Evolutionary conservation across 2,797 vertebrate genomes (phyloP).

Genomic region (Momotus momota): DNA sequence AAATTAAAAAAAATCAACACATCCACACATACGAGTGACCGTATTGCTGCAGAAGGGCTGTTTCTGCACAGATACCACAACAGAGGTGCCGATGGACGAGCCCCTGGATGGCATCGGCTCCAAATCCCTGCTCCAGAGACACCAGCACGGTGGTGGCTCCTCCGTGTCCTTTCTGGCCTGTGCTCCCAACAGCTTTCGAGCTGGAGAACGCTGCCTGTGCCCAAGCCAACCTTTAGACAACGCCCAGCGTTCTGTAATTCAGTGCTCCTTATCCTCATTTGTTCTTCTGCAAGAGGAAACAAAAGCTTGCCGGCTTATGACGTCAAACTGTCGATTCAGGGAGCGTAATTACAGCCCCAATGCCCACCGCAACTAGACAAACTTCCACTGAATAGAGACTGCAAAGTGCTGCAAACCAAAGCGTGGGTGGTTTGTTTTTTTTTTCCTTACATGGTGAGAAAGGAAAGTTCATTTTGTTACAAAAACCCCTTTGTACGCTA

Average conservation of each 20-base stretch:
- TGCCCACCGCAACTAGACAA: neutral
- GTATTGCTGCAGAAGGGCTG: neutral
- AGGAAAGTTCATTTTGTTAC: neutral
- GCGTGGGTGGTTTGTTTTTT: neutral
- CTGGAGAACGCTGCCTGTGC: neutral
- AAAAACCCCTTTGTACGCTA: neutral
- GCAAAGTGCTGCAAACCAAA: neutral
- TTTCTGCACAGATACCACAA: neutral
- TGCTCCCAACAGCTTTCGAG: neutral
- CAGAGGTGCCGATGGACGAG: neutral
- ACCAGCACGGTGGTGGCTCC: neutral
- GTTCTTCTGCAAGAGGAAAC: neutral
- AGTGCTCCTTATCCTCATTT: neutral
- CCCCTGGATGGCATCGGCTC: neutral
- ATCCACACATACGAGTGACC: accelerated
- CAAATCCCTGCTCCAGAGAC: neutral
- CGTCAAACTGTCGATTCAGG: neutral
- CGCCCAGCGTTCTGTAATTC: neutral
- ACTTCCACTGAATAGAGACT: conserved; percentile 47
- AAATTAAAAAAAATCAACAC: neutral
- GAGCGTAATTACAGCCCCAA: neutral
- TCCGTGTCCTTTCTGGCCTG: accelerated
- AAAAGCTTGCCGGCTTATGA: neutral
- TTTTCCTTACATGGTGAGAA: neutral
- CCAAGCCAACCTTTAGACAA: neutral